These are phyloP conservation scores for Drosophila varians DNA, from an alignment of 1,140 invertebrate species.

Conservation along the genomic window DNA sequence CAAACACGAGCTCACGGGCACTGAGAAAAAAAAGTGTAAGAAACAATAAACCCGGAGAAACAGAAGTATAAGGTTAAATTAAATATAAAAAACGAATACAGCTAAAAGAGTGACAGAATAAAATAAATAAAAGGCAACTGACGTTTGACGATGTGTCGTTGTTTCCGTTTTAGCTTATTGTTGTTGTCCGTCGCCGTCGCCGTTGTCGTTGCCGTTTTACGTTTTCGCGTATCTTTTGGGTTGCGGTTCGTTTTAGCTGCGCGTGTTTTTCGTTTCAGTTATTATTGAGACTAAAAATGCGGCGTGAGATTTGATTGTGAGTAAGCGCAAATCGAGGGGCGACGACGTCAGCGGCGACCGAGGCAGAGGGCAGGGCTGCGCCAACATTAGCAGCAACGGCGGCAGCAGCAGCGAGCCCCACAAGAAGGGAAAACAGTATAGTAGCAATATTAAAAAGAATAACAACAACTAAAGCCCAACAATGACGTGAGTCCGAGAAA, in stretches of 20 bases:
- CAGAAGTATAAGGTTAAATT: constrained; percentile 8
- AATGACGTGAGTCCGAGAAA: constrained; percentile 1
- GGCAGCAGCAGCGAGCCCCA: constrained; percentile 3
- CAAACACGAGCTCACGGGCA: constrained; percentile 2
- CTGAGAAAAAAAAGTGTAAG: constrained; percentile 8
- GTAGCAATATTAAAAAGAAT: constrained; percentile 25
- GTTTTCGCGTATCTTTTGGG: constrained; percentile 40
- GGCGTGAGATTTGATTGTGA: constrained; percentile 83
- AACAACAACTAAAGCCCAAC: constrained; percentile 48
- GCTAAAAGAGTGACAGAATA: constrained; percentile 37
- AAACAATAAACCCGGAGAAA: neutral
- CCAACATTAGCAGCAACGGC: constrained; percentile 4
- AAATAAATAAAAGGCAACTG: constrained; percentile 63
- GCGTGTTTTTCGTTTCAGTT: constrained; percentile 80
- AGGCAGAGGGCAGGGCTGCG: constrained; percentile 26
- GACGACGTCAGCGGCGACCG: constrained; percentile 19
- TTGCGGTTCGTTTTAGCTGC: constrained; percentile 73
- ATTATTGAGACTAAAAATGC: constrained; percentile 83
- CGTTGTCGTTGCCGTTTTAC: constrained; percentile 11
- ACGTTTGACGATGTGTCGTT: constrained; percentile 65
- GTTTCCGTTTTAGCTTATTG: constrained; percentile 29
- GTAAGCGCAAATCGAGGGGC: constrained; percentile 69
- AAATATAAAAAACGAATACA: constrained; percentile 25
- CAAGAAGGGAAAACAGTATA: constrained; percentile 18
- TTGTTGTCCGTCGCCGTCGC: constrained; percentile 24